These are phyloP conservation scores for Zosterops japonicus DNA, from an alignment of 2,113 vertebrate genomes.

Conservation along the genomic window DNA sequence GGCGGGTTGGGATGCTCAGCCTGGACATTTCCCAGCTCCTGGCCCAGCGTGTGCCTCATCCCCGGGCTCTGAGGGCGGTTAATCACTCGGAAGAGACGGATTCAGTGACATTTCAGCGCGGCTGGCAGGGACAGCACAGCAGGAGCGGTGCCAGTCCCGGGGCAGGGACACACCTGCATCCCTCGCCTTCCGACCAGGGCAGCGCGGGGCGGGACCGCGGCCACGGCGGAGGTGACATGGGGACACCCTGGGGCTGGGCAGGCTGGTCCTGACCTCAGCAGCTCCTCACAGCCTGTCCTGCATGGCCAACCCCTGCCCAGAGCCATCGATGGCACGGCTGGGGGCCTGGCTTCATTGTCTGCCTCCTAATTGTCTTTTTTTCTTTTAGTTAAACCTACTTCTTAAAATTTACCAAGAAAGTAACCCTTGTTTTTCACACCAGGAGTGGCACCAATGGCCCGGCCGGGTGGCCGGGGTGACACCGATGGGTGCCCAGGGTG, in stretches of 20 bases:
- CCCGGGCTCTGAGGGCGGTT: neutral
- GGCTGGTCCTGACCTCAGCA: no score
- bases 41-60: neutral
- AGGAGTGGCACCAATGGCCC: no score
- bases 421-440: no score
- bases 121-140: neutral
- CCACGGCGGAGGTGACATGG: rapidly evolving
- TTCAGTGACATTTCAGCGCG: neutral
- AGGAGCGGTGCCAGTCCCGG: neutral
- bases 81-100: neutral
- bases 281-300: neutral
- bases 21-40: neutral
- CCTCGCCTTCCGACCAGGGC: neutral
- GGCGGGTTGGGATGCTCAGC: neutral
- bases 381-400: no score
- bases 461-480: no score
- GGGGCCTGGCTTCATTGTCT: no score
- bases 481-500: neutral
- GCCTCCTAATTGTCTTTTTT: no score
- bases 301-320: neutral
- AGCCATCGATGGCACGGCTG: no score
- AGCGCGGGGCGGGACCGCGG: no score
- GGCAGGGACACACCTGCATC: neutral
- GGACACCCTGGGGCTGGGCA: neutral
- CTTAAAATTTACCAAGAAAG: no score